Evolutionary conservation across 2,113 vertebrate species (phyloP).

Genomic region (Rostratula benghalensis): DNA sequence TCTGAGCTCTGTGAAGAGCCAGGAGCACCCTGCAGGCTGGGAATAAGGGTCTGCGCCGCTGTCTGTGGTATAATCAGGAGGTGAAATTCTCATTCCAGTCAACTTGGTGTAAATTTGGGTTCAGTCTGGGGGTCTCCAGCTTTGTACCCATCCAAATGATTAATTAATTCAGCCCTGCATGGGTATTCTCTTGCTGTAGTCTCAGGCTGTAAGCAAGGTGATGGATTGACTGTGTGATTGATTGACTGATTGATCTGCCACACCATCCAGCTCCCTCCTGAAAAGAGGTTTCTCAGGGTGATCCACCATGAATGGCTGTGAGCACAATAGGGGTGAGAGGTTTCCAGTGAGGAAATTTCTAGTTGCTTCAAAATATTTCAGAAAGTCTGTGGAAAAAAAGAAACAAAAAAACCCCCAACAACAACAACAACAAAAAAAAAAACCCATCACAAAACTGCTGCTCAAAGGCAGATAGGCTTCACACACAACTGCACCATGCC

Average conservation of each 20-base stretch:
- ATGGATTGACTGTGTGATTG: conserved; percentile 27
- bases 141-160: not conserved
- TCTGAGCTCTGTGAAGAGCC: not conserved
- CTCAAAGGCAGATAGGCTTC: not conserved
- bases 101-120: not conserved
- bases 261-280: not conserved
- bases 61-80: not conserved
- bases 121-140: not conserved
- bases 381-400: not conserved
- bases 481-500: accelerated
- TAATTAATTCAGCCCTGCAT: conserved; percentile 1
- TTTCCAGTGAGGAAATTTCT: not conserved
- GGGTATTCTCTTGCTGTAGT: conserved; percentile 33
- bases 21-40: not conserved
- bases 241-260: conserved; percentile 22
- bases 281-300: conserved; percentile 29
- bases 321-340: conserved; percentile 7
- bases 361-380: not conserved
- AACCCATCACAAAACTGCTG: not conserved
- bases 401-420: too few relatives aligned
- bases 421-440: not conserved
- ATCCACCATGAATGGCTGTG: not conserved
- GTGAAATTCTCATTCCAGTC: not conserved
- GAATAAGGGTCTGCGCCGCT: not conserved
- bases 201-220: not conserved